Conservation (phyloP, 2,797 vertebrate genomes). For the Furcifer pardalis region DNA sequence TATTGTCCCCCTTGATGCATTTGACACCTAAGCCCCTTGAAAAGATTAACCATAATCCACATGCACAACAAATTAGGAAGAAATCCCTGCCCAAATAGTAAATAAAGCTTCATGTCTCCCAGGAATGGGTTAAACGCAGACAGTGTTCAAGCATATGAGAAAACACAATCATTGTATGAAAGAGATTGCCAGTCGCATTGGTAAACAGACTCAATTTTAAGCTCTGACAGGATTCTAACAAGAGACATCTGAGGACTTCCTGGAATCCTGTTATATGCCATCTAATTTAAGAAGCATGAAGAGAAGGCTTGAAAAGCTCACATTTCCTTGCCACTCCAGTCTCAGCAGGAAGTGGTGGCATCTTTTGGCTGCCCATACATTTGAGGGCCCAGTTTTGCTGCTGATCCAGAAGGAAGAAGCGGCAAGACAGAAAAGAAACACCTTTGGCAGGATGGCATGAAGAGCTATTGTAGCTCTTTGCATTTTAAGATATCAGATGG, state of each 20-base stretch:
- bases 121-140: slow-evolving; percentile 22
- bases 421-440: slow-evolving; percentile 52
- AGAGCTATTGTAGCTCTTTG: background rate
- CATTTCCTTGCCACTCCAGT: slow-evolving; percentile 53
- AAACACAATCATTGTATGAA: slow-evolving; percentile 33
- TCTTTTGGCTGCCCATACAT: slow-evolving; percentile 50
- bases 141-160: slow-evolving; percentile 34
- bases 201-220: slow-evolving; percentile 40
- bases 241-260: slow-evolving; percentile 40
- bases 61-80: background rate
- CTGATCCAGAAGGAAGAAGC: slow-evolving; percentile 27
- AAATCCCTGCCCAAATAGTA: slow-evolving; percentile 28
- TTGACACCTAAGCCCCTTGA: background rate
- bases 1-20: background rate
- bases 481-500: slow-evolving; percentile 48
- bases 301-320: slow-evolving; percentile 54
- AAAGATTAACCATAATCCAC: slow-evolving; percentile 5
- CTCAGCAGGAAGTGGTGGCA: slow-evolving; percentile 25
- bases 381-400: slow-evolving; percentile 38
- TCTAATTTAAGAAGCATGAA: slow-evolving; percentile 43
- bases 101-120: accelerated
- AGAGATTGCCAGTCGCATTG: slow-evolving; percentile 39
- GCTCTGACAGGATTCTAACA: slow-evolving; percentile 34
- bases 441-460: background rate
- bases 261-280: slow-evolving; percentile 56